Conservation (phyloP, 2,113 vertebrate genomes). For the Sciurus niger region DNA sequence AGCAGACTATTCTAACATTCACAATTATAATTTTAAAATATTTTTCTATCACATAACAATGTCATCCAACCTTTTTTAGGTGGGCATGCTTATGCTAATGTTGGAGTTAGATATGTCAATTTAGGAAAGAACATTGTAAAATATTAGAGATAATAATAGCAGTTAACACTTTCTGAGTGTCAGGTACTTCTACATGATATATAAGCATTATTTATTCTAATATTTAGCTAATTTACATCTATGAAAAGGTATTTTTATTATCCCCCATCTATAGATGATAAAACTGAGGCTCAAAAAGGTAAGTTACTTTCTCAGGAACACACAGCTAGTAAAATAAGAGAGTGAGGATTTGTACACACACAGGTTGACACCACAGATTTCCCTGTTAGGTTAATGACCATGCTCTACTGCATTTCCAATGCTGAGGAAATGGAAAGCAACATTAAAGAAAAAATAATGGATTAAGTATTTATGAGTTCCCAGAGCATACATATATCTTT, state of each 20-base stretch:
- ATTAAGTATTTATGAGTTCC: background rate
- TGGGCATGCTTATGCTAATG: background rate
- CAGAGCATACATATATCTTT: background rate
- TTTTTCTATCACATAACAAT: background rate
- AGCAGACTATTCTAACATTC: background rate
- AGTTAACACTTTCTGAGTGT: background rate
- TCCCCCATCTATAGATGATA: background rate
- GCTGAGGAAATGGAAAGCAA: slow-evolving; percentile 15
- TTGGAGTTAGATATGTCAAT: background rate
- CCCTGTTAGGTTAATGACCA: background rate
- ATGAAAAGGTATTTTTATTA: background rate
- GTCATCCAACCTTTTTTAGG: background rate
- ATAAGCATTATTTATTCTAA: background rate
- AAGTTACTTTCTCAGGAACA: slow-evolving; percentile 6
- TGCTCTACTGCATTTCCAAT: background rate
- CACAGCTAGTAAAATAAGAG: background rate
- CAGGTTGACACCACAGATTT: background rate
- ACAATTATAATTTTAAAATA: slow-evolving; percentile 9
- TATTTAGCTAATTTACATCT: background rate
- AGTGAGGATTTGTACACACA: background rate
- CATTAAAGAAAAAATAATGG: background rate
- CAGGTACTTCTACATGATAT: background rate
- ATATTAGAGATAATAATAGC: background rate
- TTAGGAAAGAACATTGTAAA: background rate
- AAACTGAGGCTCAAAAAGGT: background rate